phyloP scores from a whole-genome alignment of 2,888 invertebrate species.

The Dioctria rufipes region DNA sequence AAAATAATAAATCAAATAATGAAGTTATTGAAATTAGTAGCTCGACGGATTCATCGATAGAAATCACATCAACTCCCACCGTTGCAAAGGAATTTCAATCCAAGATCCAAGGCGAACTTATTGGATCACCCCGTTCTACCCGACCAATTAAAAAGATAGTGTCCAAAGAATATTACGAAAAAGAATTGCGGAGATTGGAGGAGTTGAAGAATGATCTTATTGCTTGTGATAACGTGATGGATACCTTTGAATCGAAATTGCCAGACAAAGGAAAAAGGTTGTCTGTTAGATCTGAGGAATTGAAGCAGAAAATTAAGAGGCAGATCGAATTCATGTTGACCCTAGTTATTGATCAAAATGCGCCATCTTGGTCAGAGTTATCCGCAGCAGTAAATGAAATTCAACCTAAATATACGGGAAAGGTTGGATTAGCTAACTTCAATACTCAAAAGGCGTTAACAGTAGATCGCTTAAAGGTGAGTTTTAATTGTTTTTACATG shows the following conservation, averaged over 20 bases:
- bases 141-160: slow-evolving; percentile 58
- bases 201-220: slow-evolving; percentile 71
- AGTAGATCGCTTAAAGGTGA: slow-evolving; percentile 77
- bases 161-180: slow-evolving; percentile 66
- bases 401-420: slow-evolving; percentile 67
- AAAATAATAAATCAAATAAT: not conserved
- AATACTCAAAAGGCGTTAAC: slow-evolving; percentile 80
- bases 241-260: slow-evolving; percentile 68
- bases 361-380: slow-evolving; percentile 67
- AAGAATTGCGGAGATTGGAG: slow-evolving; percentile 72
- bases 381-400: slow-evolving; percentile 67
- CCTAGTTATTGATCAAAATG: slow-evolving; percentile 68
- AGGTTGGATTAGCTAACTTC: slow-evolving; percentile 78
- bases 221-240: slow-evolving; percentile 66
- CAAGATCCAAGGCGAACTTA: not conserved
- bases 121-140: not conserved
- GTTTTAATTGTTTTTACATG: not conserved
- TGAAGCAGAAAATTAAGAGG: slow-evolving; percentile 71
- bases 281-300: slow-evolving; percentile 70
- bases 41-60: no score
- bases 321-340: slow-evolving; percentile 73
- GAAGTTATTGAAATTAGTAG: not conserved
- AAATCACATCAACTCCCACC: not conserved
- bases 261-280: slow-evolving; percentile 79
- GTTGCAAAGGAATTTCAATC: not conserved